These are phyloP conservation scores for Zeugodacus cucurbitae DNA, from an alignment of 1,140 invertebrate genomes.

Conservation along the genomic window DNA sequence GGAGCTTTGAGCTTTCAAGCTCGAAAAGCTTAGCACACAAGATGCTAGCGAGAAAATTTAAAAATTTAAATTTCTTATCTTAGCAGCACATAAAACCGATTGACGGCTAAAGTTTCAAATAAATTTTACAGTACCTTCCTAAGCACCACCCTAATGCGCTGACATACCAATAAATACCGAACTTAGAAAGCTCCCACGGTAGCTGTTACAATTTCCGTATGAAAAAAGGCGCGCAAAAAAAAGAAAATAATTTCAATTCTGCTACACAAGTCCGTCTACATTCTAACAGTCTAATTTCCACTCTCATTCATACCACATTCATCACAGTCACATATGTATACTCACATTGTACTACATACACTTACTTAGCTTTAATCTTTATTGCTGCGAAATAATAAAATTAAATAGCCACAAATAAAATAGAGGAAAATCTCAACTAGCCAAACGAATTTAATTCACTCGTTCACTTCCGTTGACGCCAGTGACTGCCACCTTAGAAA, in stretches of 20 bases:
- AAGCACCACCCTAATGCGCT: too few species aligned
- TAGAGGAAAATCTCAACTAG: background rate
- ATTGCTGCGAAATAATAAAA: conserved; percentile 19
- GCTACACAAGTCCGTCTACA: background rate
- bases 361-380: conserved; percentile 35
- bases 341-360: background rate
- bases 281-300: background rate
- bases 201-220: background rate
- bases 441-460: conserved; percentile 15
- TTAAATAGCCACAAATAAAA: conserved; percentile 32
- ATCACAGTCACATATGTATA: background rate
- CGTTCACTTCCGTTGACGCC: conserved; percentile 3
- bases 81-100: too few species aligned
- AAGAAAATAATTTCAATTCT: background rate
- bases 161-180: background rate
- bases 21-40: too few species aligned
- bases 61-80: too few species aligned
- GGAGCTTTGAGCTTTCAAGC: too few species aligned
- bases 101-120: too few species aligned
- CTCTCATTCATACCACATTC: background rate
- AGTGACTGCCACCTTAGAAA: background rate
- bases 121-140: too few species aligned
- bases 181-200: conserved; percentile 7
- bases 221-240: background rate
- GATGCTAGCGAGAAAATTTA: too few species aligned